Base-by-base conservation (phyloP, 1,140 invertebrate genomes). In the Zelostemma sp. region DNA sequence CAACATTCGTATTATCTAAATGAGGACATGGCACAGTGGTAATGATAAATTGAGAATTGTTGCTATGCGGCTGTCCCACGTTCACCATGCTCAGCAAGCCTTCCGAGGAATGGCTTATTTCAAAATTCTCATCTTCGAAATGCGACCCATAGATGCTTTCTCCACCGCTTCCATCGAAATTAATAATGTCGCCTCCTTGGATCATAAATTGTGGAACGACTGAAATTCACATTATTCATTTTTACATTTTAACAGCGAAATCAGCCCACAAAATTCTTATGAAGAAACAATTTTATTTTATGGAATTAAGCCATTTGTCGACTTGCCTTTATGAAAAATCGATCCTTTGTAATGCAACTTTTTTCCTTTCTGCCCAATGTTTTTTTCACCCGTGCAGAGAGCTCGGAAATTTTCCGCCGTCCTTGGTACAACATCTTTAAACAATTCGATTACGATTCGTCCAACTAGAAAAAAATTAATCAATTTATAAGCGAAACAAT, bases 31-130 rank as follows among this genome's bases (percentile, higher is more conserved):
- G 89, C 0, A 90, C 92, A 9, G 92, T 89, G 1, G 95, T 96
- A 15, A 99, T 94, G 74, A 97, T 97, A 86, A 99, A 99, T 84
- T 99, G 97, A 5, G 95, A 97, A 53, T 92, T 94, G 78, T 98
- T 98, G 35, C 93, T 93, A 80, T 98, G 89, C 1, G 91, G 91
- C 11, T 79, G 80, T 3, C 96, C 96, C 72, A 90, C 88, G 83
- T 98, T 98, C 0, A 94, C 94, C 95, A 97, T 97, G 65, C 95
- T 95, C 1, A 98, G 82, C 2, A 93, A 88, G 54, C 93, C 93
- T 31, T 82, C 84, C 9, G 89, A 86, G 80, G 94, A 88, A 87
- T 93, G 82, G 11, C 72, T 75, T 55, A 81, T 59, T 46, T 79
- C 80, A 80, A 97, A 97, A 80, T 94, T 95, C 87, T 99, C 97